These are phyloP conservation scores for Pelosia muscerda DNA, from an alignment of 2,888 invertebrate genomes.

Conservation along the genomic window DNA sequence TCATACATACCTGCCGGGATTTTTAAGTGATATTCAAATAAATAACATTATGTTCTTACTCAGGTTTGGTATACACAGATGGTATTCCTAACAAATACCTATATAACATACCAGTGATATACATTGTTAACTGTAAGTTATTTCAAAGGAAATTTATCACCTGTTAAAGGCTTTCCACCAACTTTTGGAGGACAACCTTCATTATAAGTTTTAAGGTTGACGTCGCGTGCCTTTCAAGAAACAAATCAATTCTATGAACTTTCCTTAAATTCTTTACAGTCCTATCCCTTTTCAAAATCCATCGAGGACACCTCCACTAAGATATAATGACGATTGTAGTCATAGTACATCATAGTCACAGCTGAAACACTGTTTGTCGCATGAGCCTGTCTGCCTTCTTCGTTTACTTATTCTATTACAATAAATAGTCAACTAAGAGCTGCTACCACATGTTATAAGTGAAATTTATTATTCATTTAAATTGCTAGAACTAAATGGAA, in stretches of 20 bases:
- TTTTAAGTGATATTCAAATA: too few species aligned
- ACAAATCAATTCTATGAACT: conserved; percentile 45
- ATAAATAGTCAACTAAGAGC: background rate
- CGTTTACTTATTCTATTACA: background rate
- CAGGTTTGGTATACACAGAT: background rate
- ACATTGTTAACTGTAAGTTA: conserved; percentile 26
- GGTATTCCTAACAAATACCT: background rate
- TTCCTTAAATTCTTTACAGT: background rate
- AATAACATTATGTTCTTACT: background rate
- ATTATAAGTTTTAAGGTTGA: conserved; percentile 49
- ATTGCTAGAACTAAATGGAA: conserved; percentile 2
- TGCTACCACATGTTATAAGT: background rate
- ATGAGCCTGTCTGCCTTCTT: too few species aligned
- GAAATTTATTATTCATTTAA: background rate
- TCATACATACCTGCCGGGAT: too few species aligned
- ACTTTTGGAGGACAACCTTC: conserved; percentile 42
- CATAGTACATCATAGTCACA: too few species aligned
- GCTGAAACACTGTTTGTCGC: too few species aligned
- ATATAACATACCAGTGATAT: background rate
- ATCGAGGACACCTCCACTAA: background rate
- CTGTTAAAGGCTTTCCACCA: conserved; percentile 45
- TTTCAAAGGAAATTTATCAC: conserved; percentile 42
- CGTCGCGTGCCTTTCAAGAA: conserved; percentile 42
- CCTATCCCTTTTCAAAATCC: background rate
- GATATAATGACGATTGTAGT: too few species aligned